These are phyloP conservation scores for Cosmia trapezina DNA, from an alignment of 2,888 invertebrate species.

Conservation along the genomic window DNA sequence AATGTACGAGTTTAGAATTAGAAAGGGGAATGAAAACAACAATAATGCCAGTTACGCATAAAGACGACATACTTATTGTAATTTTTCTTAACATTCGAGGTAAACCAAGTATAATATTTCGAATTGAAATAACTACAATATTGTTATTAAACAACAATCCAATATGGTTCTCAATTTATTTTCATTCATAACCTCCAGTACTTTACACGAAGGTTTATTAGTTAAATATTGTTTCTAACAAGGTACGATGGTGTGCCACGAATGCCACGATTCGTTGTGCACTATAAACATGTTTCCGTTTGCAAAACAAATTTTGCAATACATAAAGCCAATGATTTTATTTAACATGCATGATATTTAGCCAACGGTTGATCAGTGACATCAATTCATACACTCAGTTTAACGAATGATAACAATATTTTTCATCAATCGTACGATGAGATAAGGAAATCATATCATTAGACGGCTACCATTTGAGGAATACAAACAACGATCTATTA, in stretches of 20 bases:
- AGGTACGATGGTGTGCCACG: conserved; percentile 16
- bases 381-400: conserved; percentile 9
- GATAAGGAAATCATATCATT: conserved; percentile 20
- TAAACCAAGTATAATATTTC: conserved; percentile 4
- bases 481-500: conserved; percentile 26
- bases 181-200: conserved; percentile 25
- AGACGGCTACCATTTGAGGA: conserved; percentile 9
- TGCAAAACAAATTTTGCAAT: conserved; percentile 49
- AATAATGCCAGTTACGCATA: background rate
- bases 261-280: conserved; percentile 28
- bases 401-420: conserved; percentile 12
- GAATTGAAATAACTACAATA: conserved; percentile 7
- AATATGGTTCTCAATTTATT: conserved; percentile 18
- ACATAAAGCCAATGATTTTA: conserved; percentile 27
- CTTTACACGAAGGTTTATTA: conserved; percentile 27
- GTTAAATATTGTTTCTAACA: conserved; percentile 30
- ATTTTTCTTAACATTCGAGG: background rate
- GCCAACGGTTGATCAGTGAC: conserved; percentile 6
- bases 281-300: conserved; percentile 36
- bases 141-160: conserved; percentile 10
- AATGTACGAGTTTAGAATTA: background rate
- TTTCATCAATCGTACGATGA: conserved; percentile 11
- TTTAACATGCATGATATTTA: conserved; percentile 12
- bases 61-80: background rate
- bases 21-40: no score